Evolutionary conservation across 37 sponge, comb jelly and placozoan genomes (phyloP).

Genomic region (Diacarnus erythraeanus): DNA sequence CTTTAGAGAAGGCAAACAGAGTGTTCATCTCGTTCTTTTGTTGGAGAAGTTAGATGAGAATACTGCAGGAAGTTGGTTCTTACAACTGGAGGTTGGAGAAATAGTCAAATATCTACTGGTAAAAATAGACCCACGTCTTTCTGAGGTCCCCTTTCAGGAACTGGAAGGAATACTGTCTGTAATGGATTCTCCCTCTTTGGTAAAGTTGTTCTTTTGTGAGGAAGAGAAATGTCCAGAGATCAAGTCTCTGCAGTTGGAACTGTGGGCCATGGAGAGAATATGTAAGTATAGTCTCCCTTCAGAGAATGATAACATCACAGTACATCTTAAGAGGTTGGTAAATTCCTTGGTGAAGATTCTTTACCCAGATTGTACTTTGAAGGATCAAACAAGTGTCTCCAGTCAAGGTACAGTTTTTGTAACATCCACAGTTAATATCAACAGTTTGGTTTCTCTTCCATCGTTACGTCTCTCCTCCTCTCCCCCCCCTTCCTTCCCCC

Average conservation of each 20-base stretch:
- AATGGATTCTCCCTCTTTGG: not conserved
- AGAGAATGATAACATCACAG: not conserved
- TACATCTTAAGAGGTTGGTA: not conserved
- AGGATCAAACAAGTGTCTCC: not conserved
- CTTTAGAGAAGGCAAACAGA: not conserved
- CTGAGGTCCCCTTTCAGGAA: not conserved
- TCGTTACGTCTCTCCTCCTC: not conserved
- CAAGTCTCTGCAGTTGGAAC: not conserved
- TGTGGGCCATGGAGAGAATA: slow-evolving; percentile 11
- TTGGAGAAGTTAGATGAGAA: not conserved
- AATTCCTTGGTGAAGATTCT: slow-evolving; percentile 16
- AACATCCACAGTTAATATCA: not conserved
- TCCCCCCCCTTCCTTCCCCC: not conserved
- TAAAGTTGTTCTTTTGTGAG: not conserved
- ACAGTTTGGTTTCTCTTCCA: not conserved
- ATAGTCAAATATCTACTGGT: not conserved
- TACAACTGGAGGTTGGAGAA: slow-evolving; percentile 7
- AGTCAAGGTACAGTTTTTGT: not conserved
- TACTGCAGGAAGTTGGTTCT: not conserved
- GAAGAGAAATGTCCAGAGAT: not conserved
- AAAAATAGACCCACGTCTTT: slow-evolving; percentile 10
- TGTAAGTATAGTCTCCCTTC: not conserved
- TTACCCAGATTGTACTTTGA: not conserved
- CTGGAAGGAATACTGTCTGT: not conserved
- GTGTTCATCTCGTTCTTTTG: not conserved